Evolutionary conservation across 2,888 invertebrate genomes (phyloP).

Genomic region (Cloeon dipterum): DNA sequence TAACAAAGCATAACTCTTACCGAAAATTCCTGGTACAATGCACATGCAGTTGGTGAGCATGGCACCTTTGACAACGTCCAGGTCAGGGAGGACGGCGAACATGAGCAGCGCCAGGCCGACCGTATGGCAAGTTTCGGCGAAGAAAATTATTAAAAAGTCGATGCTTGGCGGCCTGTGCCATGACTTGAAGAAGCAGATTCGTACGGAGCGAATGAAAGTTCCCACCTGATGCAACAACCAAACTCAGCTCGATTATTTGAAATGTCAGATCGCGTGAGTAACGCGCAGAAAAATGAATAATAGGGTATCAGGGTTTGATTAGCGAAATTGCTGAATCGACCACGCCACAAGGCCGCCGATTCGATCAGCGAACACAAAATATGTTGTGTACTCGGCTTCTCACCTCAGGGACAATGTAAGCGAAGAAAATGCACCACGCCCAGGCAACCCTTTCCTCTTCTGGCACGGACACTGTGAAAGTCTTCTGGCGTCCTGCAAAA

Average conservation of each 20-base stretch:
- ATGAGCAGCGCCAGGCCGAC: conserved; percentile 54
- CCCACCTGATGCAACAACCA: conserved; percentile 18
- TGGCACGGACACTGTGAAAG: conserved; percentile 15
- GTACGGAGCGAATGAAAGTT: conserved; percentile 40
- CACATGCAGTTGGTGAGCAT: conserved; percentile 70
- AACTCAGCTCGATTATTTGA: no score
- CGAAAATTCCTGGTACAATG: conserved; percentile 53
- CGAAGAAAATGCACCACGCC: conserved; percentile 58
- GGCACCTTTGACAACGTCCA: conserved; percentile 60
- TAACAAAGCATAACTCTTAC: conserved; percentile 19
- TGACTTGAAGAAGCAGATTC: conserved; percentile 52
- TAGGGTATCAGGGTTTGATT: no score
- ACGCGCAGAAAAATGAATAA: no score
- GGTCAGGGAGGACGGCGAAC: conserved; percentile 49
- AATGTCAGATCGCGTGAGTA: no score
- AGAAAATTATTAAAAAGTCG: conserved; percentile 33
- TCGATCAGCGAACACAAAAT: no score
- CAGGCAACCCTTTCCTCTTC: conserved; percentile 41
- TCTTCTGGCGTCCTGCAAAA: conserved; percentile 14
- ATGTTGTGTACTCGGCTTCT: no score
- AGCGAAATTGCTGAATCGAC: no score
- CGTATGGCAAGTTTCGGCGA: conserved; percentile 58
- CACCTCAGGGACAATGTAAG: conserved; percentile 52
- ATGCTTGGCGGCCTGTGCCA: conserved; percentile 25
- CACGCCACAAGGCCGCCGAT: no score